phyloP scores from a whole-genome alignment of 2,888 invertebrate species.

The Pristionchus entomophagus region DNA sequence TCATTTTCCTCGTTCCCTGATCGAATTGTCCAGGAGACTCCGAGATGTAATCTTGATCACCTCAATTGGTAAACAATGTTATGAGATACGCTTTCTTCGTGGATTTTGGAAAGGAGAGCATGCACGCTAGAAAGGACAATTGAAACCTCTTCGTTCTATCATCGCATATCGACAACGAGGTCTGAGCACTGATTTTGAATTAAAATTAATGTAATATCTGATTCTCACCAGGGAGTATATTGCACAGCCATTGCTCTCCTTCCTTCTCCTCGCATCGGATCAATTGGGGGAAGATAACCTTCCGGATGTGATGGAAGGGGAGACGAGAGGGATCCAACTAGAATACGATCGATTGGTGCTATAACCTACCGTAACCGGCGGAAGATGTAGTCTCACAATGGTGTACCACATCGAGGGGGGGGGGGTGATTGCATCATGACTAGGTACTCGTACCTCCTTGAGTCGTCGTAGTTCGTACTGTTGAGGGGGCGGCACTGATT shows the following conservation, averaged over 20 bases:
- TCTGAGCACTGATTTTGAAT: too few relatives aligned
- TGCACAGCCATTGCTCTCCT: conserved; percentile 28
- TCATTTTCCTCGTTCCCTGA: conserved; percentile 39
- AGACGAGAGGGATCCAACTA: conserved; percentile 22
- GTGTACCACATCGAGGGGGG: not conserved
- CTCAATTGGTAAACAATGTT: not conserved
- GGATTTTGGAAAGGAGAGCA: too few relatives aligned
- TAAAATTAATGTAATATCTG: too few relatives aligned
- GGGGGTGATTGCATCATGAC: not conserved
- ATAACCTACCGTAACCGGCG: not conserved
- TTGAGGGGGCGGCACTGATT: conserved; percentile 72
- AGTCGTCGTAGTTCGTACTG: conserved; percentile 70
- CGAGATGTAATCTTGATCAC: conserved; percentile 35
- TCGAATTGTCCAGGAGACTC: conserved; percentile 31
- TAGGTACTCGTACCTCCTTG: conserved; percentile 7
- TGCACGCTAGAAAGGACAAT: too few relatives aligned
- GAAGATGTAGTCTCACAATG: too few relatives aligned
- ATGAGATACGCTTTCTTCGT: too few relatives aligned
- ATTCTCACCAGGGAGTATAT: conserved; percentile 32
- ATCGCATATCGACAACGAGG: too few relatives aligned
- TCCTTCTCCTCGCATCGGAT: conserved; percentile 14
- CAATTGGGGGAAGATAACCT: conserved; percentile 45
- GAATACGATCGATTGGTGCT: not conserved
- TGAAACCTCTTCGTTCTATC: too few relatives aligned
- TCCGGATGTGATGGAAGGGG: conserved; percentile 25